A percentile compares a stretch with the other conserved stretches of the same genome.
These are phyloP conservation scores for Zophobas morio DNA, from an alignment of 1,140 invertebrate genomes.

Conservation along the genomic window DNA sequence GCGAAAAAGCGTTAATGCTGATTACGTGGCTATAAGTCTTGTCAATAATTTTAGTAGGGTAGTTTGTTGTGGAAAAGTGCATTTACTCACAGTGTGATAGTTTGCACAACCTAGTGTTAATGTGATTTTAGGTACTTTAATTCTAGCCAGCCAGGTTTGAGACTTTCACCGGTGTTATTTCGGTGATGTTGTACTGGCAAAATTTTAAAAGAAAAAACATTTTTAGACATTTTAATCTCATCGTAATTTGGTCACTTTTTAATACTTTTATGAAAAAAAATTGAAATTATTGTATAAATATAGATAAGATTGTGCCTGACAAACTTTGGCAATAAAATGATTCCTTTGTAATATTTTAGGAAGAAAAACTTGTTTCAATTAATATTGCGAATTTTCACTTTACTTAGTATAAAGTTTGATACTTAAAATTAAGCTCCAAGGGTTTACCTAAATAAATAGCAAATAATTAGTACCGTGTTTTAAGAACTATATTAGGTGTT, in stretches of 20 bases:
- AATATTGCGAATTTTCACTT: neutral
- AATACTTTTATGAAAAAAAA: constrained; percentile 7
- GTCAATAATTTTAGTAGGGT: constrained; percentile 19
- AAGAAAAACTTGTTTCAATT: constrained; percentile 8
- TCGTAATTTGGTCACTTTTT: neutral
- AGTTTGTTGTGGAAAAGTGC: constrained; percentile 22
- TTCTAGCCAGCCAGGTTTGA: neutral
- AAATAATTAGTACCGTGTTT: too few species aligned
- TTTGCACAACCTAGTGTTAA: constrained; percentile 9
- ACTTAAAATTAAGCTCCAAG: too few species aligned
- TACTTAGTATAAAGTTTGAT: too few species aligned
- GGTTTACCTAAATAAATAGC: too few species aligned
- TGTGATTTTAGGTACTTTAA: neutral
- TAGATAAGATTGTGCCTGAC: constrained; percentile 16
- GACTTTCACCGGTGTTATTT: too few species aligned
- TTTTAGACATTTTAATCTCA: neutral
- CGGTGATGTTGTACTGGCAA: neutral
- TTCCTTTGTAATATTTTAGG: constrained; percentile 37
- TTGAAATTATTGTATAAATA: constrained; percentile 16
- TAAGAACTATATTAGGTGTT: too few species aligned
- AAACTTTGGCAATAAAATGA: constrained; percentile 31
- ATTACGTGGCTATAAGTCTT: constrained; percentile 4
- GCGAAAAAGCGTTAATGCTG: constrained; percentile 2
- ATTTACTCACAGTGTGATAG: constrained; percentile 34
- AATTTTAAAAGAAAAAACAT: neutral